phyloP scores from a whole-genome alignment of 2,888 invertebrate genomes.

The Meiosimyza platycephala region DNA sequence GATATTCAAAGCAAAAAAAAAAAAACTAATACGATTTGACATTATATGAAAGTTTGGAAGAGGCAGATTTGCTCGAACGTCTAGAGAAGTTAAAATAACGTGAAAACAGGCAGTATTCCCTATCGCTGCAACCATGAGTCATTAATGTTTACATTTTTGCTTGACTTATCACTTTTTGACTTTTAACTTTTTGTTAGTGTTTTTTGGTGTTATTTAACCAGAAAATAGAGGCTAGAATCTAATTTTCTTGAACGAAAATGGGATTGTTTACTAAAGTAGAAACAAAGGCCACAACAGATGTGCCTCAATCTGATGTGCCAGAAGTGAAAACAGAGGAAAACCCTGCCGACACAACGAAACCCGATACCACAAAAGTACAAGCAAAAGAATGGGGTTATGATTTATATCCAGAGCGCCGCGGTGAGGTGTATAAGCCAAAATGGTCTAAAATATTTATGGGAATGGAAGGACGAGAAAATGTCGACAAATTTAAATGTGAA shows the following conservation, averaged over 20 bases:
- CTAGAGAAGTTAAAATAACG: too few species aligned
- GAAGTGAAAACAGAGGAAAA: constrained; percentile 18
- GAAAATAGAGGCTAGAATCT: not conserved
- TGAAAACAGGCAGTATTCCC: too few species aligned
- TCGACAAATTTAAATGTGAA: constrained; percentile 84
- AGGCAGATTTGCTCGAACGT: too few species aligned
- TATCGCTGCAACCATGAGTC: too few species aligned
- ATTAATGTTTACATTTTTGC: too few species aligned
- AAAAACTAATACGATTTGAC: too few species aligned
- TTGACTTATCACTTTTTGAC: too few species aligned
- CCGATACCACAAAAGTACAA: constrained; percentile 33
- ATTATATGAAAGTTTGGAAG: too few species aligned
- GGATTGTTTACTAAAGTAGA: constrained; percentile 42
- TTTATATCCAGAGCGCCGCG: constrained; percentile 84
- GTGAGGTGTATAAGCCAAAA: constrained; percentile 70
- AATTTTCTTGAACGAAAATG: constrained; percentile 34
- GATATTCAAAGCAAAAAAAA: too few species aligned
- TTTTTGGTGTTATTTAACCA: too few species aligned
- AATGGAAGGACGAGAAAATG: constrained; percentile 76
- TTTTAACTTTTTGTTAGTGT: too few species aligned
- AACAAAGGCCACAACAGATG: constrained; percentile 36
- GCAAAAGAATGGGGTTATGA: constrained; percentile 77
- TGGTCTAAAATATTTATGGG: constrained; percentile 72
- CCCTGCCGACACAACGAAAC: not conserved
- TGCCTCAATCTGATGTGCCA: constrained; percentile 27